These are phyloP conservation scores for Somateria mollissima DNA, from an alignment of 2,797 vertebrate species.

Conservation along the genomic window DNA sequence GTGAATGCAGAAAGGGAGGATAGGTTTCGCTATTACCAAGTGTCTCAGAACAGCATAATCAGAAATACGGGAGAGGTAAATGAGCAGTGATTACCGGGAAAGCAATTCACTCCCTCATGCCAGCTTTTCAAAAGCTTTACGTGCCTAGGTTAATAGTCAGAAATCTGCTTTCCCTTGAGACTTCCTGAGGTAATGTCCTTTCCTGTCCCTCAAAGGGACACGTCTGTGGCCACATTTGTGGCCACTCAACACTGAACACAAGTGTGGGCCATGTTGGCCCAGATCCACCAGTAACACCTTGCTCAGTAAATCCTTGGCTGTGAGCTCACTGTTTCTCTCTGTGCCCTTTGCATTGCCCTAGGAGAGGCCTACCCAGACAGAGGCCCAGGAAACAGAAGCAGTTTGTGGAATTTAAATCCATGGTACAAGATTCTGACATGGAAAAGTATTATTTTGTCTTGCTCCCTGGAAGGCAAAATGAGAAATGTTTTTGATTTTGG, in stretches of 20 bases:
- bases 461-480: neutral
- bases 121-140: constrained; percentile 52
- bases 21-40: neutral
- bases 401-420: neutral
- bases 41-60: neutral
- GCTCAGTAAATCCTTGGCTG: neutral
- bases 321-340: neutral
- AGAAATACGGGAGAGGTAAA: constrained; percentile 39
- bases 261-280: neutral
- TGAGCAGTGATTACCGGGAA: constrained; percentile 10
- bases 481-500: neutral
- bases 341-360: neutral
- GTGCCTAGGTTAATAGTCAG: constrained; percentile 25
- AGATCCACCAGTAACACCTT: neutral
- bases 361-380: neutral
- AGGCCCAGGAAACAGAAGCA: neutral
- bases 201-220: neutral
- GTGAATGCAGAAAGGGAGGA: constrained; percentile 18
- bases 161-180: constrained; percentile 17
- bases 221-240: neutral
- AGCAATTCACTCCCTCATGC: constrained; percentile 40
- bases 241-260: neutral
- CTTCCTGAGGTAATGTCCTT: constrained; percentile 12
- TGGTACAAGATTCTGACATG: neutral
- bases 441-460: rapidly evolving